Conservation (phyloP, 2,113 vertebrate genomes). For the Cryptoleucopteryx plumbea region DNA sequence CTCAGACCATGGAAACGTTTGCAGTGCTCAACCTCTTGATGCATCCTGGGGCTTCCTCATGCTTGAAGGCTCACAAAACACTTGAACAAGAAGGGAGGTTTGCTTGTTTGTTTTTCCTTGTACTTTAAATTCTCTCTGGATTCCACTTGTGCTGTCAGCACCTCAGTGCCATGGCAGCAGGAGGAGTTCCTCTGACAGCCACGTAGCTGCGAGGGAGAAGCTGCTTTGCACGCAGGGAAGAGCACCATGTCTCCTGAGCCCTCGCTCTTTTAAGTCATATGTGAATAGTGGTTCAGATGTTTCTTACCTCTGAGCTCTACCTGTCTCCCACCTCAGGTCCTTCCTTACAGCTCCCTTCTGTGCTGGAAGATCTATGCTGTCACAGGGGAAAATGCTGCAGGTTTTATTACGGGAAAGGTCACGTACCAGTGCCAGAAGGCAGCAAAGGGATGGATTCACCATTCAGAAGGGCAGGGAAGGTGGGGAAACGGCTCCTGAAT, state of each 20-base stretch:
- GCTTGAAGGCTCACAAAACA: background rate
- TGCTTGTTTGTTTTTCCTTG: background rate
- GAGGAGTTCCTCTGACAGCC: background rate
- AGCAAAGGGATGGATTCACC: background rate
- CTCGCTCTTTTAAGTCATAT: accelerated
- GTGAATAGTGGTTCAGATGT: background rate
- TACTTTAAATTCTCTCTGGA: background rate
- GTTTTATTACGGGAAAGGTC: background rate
- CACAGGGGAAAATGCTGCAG: background rate
- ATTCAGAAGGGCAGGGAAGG: background rate
- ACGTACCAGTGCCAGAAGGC: background rate
- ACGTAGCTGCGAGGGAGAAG: background rate
- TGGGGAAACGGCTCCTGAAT: background rate
- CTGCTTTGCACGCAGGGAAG: background rate
- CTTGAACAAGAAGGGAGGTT: background rate
- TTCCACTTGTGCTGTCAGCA: background rate
- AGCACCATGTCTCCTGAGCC: accelerated
- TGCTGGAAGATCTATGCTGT: background rate
- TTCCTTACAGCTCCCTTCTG: background rate
- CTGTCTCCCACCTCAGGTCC: background rate
- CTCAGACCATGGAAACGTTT: background rate
- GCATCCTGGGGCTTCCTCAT: background rate
- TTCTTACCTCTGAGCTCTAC: background rate
- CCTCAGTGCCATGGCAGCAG: background rate
- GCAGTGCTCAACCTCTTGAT: background rate